These are phyloP conservation scores for Notothenia coriiceps DNA, from an alignment of 2,113 vertebrate species.

Conservation along the genomic window DNA sequence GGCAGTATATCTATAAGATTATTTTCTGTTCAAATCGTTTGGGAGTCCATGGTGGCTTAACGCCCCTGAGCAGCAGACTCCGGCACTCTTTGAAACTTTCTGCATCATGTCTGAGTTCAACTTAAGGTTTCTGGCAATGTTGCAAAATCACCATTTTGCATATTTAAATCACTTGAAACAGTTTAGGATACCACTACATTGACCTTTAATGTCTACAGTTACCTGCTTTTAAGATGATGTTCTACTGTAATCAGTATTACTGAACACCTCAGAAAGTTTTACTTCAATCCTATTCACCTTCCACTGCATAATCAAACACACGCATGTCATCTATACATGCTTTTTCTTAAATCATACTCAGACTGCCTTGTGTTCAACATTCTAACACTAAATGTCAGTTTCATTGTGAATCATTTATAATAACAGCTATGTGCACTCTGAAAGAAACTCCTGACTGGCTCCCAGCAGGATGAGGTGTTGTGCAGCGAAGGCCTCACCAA, in stretches of 20 bases:
- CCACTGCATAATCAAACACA: background rate
- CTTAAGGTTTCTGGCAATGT: background rate
- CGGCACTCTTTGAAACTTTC: background rate
- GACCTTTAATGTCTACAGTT: no score
- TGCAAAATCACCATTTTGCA: slow-evolving; percentile 7
- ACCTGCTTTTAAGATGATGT: no score
- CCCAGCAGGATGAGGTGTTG: no score
- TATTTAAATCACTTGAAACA: no score
- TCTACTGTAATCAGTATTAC: background rate
- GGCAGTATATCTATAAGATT: background rate
- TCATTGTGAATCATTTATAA: no score
- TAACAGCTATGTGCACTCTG: no score
- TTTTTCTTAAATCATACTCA: no score
- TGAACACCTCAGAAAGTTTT: background rate
- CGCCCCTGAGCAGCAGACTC: background rate
- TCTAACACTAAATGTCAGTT: background rate
- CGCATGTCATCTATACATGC: background rate
- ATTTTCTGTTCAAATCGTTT: background rate
- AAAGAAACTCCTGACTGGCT: no score
- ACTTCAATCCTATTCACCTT: background rate
- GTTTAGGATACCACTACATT: no score
- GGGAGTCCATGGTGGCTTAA: background rate
- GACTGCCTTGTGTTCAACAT: no score
- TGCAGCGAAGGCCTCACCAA: no score
- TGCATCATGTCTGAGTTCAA: slow-evolving; percentile 17